Conservation (phyloP, 2,113 vertebrate species). For the Macaca mulatta region DNA sequence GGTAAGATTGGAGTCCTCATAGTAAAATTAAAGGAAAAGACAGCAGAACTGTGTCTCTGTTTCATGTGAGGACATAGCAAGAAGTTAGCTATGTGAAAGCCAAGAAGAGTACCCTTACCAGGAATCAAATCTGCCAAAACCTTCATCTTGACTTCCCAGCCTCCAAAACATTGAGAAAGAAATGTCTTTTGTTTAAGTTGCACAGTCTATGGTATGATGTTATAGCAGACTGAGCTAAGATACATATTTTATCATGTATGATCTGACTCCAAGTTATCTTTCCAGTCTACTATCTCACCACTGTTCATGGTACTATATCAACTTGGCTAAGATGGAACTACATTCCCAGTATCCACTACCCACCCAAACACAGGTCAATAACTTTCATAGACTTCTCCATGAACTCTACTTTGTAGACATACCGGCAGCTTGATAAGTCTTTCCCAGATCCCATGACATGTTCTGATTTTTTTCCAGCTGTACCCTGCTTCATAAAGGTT, state of each 20-base stretch:
- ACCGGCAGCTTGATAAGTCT: background rate
- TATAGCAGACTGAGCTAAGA: background rate
- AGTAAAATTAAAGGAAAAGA: background rate
- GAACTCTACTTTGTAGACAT: background rate
- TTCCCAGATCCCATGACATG: background rate
- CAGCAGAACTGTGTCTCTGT: background rate
- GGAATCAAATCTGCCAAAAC: background rate
- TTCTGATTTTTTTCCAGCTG: background rate
- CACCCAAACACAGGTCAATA: background rate
- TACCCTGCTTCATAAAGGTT: background rate
- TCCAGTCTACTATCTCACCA: background rate
- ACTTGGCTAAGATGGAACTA: background rate
- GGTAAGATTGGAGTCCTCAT: background rate
- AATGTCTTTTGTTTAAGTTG: background rate
- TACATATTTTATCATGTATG: background rate
- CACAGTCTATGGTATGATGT: background rate
- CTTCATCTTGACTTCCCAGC: background rate
- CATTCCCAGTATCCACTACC: background rate
- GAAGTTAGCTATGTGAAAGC: background rate
- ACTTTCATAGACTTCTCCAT: background rate
- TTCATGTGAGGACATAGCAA: background rate
- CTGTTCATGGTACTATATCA: background rate
- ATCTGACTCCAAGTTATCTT: background rate
- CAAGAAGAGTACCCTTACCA: background rate
- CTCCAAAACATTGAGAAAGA: background rate